These are phyloP conservation scores for Pharmacophagus antenor DNA, from an alignment of 2,888 invertebrate genomes.

Conservation along the genomic window DNA sequence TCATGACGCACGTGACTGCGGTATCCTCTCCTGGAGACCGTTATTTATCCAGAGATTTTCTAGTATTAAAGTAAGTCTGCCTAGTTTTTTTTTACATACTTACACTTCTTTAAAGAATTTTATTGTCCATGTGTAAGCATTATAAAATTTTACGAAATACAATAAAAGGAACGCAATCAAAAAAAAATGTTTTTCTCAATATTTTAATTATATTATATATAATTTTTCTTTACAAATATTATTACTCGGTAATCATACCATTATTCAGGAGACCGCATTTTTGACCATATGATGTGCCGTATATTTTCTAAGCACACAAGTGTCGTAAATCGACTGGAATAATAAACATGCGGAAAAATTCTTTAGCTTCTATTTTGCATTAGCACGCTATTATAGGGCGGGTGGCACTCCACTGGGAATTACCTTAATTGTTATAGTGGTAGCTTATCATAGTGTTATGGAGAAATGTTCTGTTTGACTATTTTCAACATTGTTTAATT, in stretches of 20 bases:
- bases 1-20: constrained; percentile 90
- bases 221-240: no score
- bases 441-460: background rate
- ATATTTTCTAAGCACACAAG: background rate
- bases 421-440: constrained; percentile 10
- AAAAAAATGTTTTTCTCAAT: no score
- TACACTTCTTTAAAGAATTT: background rate
- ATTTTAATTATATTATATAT: no score
- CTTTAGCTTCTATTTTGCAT: background rate
- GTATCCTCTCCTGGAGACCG: constrained; percentile 92
- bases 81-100: background rate
- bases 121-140: background rate
- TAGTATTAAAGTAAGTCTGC: constrained; percentile 87
- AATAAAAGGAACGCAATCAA: no score
- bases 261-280: no score
- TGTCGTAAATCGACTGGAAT: background rate
- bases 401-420: constrained; percentile 4
- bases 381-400: background rate
- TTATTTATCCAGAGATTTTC: constrained; percentile 92
- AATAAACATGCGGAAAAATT: background rate
- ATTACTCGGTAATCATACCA: no score
- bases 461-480: background rate
- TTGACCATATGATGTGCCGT: no score
- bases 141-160: no score
- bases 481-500: background rate